Percentiles rank a stretch among this genome's conserved stretches.
Evolutionary conservation across 23 tunicate genomes (phyloP).

Genomic region (Halocynthia aurantium): DNA sequence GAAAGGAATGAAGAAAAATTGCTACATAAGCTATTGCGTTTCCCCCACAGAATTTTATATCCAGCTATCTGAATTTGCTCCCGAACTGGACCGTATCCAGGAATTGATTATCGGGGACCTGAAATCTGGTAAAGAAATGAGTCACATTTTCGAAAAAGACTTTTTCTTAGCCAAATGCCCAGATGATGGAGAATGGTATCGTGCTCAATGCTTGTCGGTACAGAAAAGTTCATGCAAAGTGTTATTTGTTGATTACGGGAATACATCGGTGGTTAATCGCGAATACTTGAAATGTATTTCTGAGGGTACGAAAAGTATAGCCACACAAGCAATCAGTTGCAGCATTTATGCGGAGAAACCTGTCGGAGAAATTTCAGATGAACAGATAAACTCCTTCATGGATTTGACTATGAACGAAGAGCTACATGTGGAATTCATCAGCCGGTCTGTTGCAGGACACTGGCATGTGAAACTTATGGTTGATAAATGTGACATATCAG

Average conservation of each 20-base stretch:
- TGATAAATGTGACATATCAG: background rate
- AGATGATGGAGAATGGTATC: slow-evolving; percentile 78
- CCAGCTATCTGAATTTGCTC: slow-evolving; percentile 22
- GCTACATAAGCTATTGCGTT: slow-evolving; percentile 41
- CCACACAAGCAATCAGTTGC: slow-evolving; percentile 43
- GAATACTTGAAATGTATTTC: slow-evolving; percentile 17
- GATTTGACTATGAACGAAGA: slow-evolving; percentile 21
- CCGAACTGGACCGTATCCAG: slow-evolving; percentile 13
- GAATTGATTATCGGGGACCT: background rate
- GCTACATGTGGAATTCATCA: slow-evolving; percentile 6
- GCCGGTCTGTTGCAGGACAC: background rate
- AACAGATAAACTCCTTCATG: background rate
- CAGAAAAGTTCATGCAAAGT: slow-evolving; percentile 11
- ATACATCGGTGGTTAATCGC: slow-evolving; percentile 25
- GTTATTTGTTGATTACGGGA: slow-evolving; percentile 77
- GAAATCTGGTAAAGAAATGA: background rate
- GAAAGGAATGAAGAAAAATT: slow-evolving; percentile 1
- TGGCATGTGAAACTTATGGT: slow-evolving; percentile 8
- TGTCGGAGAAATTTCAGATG: background rate
- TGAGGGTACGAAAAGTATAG: slow-evolving; percentile 5
- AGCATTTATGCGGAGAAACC: background rate
- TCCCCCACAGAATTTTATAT: slow-evolving; percentile 24
- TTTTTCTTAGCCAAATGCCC: slow-evolving; percentile 65
- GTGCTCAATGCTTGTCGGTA: slow-evolving; percentile 21
- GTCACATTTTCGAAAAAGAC: background rate